phyloP scores from a whole-genome alignment of 2,797 vertebrate species.

The Danio jaintianensis region DNA sequence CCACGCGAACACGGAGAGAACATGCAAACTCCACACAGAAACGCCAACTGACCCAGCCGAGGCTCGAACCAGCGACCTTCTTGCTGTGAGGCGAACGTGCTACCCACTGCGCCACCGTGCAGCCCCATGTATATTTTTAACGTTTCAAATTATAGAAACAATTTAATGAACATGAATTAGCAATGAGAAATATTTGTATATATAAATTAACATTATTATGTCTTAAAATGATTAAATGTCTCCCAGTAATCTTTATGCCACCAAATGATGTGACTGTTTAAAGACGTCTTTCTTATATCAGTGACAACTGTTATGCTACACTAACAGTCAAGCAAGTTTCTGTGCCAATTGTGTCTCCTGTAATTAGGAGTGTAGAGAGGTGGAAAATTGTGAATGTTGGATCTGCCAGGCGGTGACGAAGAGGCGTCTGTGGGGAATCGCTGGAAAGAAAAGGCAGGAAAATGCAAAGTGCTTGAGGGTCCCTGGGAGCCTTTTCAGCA shows the following conservation, averaged over 20 bases:
- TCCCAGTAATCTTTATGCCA: not conserved
- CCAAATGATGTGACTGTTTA: not conserved
- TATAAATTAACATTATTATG: not conserved
- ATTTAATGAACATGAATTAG: not conserved
- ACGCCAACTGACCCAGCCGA: too few species aligned
- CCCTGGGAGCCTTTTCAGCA: slow-evolving; percentile 58
- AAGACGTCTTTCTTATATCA: slow-evolving; percentile 25
- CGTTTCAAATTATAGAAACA: not conserved
- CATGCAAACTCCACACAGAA: too few species aligned
- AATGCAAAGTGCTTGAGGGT: slow-evolving; percentile 58
- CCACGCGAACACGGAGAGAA: too few species aligned
- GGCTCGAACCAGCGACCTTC: too few species aligned
- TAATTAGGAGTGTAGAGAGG: slow-evolving; percentile 56
- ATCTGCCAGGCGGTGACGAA: slow-evolving; percentile 48
- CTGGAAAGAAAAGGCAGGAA: slow-evolving; percentile 52
- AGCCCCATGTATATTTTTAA: not conserved
- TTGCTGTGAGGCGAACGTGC: too few species aligned
- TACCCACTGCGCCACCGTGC: too few species aligned
- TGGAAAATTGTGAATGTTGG: slow-evolving; percentile 47
- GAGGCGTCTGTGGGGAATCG: slow-evolving; percentile 55
- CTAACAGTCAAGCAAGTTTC: slow-evolving; percentile 25
- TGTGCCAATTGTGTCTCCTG: slow-evolving; percentile 52
- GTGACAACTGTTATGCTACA: slow-evolving; percentile 28
- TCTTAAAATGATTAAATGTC: not conserved
- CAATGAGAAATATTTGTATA: not conserved